Conservation (phyloP, 2,888 invertebrate species). For the Torymus aiolomorphi region DNA sequence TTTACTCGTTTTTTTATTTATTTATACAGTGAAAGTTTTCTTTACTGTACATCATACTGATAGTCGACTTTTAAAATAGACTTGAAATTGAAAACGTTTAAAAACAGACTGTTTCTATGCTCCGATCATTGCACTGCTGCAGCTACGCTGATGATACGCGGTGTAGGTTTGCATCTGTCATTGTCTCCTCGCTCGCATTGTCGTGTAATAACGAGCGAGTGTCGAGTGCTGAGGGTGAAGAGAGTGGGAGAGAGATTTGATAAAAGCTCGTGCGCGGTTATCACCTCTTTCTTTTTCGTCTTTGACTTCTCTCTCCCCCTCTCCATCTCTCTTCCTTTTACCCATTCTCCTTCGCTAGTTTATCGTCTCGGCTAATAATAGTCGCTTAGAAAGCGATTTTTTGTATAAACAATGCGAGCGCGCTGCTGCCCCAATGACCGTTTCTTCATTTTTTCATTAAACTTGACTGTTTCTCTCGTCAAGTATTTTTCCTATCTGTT, state of each 20-base stretch:
- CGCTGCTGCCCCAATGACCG: slow-evolving; percentile 24
- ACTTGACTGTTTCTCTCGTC: background rate
- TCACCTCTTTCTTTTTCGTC: slow-evolving; percentile 1
- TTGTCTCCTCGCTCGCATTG: slow-evolving; percentile 25
- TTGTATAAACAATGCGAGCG: slow-evolving; percentile 13
- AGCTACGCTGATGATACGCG: background rate
- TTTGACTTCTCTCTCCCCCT: background rate
- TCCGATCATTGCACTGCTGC: background rate
- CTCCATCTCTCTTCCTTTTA: slow-evolving; percentile 14
- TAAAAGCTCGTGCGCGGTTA: slow-evolving; percentile 36
- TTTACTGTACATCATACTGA: too few relatives aligned
- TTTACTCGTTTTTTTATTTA: too few relatives aligned
- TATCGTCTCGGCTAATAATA: slow-evolving; percentile 51
- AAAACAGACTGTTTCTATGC: too few relatives aligned
- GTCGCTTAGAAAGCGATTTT: slow-evolving; percentile 35
- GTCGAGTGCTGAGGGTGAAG: slow-evolving; percentile 2
- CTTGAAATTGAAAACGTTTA: too few relatives aligned
- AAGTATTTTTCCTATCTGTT: too few relatives aligned
- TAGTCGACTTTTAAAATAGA: too few relatives aligned
- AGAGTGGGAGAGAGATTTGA: slow-evolving; percentile 20
- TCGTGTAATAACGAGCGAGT: slow-evolving; percentile 36
- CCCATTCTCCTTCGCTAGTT: background rate
- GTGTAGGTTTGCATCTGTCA: background rate
- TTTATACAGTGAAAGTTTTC: too few relatives aligned
- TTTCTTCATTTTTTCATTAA: slow-evolving; percentile 13